These are phyloP conservation scores for Champsocephalus esox DNA, from an alignment of 2,797 vertebrate genomes.

Conservation along the genomic window DNA sequence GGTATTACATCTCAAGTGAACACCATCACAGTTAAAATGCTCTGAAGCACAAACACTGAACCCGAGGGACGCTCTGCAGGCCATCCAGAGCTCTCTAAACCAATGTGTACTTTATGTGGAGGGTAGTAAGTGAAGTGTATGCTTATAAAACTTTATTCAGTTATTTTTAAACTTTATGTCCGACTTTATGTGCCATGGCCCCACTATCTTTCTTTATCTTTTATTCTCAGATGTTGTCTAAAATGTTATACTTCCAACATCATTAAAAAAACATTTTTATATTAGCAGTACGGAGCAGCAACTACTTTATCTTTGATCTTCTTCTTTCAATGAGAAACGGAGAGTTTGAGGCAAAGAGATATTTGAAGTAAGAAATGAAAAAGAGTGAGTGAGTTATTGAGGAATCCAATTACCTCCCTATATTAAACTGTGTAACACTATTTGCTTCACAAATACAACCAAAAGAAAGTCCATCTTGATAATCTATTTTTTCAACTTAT, in stretches of 20 bases:
- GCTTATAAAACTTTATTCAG: too few relatives aligned
- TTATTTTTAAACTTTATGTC: too few relatives aligned
- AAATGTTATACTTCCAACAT: conserved; percentile 8
- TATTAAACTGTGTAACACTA: background rate
- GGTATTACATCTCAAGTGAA: conserved; percentile 13
- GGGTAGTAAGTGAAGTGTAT: too few relatives aligned
- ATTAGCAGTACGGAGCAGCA: background rate
- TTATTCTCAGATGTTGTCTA: background rate
- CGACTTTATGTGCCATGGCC: too few relatives aligned
- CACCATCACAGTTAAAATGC: conserved; percentile 26
- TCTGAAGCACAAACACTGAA: too few relatives aligned
- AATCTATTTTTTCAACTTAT: background rate
- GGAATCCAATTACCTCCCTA: conserved; percentile 25
- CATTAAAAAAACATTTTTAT: conserved; percentile 12
- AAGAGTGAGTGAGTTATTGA: conserved; percentile 24
- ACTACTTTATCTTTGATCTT: background rate
- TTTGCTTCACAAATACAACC: background rate
- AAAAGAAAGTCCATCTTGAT: background rate
- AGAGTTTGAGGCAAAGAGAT: background rate
- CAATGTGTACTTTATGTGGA: too few relatives aligned
- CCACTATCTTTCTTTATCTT: background rate
- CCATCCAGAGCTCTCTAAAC: too few relatives aligned
- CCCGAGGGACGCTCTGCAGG: too few relatives aligned
- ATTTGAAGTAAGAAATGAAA: conserved; percentile 8
- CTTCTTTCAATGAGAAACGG: background rate